Base-by-base conservation (phyloP, 1,140 invertebrate genomes). In the Phortica variegata region DNA sequence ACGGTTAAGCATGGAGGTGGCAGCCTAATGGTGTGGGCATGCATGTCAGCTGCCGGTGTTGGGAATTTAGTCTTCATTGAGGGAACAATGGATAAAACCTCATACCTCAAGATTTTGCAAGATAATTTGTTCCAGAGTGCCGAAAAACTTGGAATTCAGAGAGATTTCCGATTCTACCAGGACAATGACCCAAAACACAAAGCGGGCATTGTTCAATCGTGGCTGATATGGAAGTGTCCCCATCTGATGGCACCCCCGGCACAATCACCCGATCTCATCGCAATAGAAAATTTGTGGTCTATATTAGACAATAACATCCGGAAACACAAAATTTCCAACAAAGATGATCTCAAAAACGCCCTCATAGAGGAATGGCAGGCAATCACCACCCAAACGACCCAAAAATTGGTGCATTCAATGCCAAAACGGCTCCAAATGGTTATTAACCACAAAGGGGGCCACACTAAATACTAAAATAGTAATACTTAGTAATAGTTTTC, bases 151-250 rank as follows among this genome's bases (percentile, higher is more conserved):
- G 43, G 26, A 7, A 3, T 44, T 3, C 3, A n/a, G 12, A 9
- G 13, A 4, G 15, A 44, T 33, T 44, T 44, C 18, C 5, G 26
- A 18, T 44, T 33, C 16, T 44, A 44, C 16, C 40, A 43, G 15
- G 40, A 43, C 16, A 31, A 43, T 26, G 40, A 43, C n/a, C n/a
- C n/a, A n/a, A n/a, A n/a, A n/a, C n/a, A n/a, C n/a, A 43, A 26
- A 20, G 23, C 41, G 9, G 31, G 29, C 9, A 33, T 44, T 17
- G 32, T 44, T 7, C 43, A 44, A 16, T 29, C 43, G 3, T 44
- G 43, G 43, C 43, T 44, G 9, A 33, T 44, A 8, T 44, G 43
- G 32, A 44, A 44, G 15, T 32, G 26, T 15, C 43, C 43, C 4
- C 40, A 43, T 15, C 3, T 23, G 3, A 6, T 43, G 18, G 12